Conservation (phyloP, 2,888 invertebrate genomes). For the Phaonia tiefii region DNA sequence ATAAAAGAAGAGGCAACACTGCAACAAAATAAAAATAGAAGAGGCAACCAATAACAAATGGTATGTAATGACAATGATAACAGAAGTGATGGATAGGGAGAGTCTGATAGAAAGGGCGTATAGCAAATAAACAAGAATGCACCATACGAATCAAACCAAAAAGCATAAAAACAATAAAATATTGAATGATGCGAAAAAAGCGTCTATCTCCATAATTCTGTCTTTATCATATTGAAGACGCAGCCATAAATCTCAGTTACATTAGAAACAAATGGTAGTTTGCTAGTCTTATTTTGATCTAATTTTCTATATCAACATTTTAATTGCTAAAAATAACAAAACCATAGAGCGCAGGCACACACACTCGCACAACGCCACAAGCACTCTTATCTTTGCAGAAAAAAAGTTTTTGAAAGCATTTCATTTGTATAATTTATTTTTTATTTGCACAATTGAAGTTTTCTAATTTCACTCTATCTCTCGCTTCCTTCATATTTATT, state of each 20-base stretch:
- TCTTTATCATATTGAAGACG: no score
- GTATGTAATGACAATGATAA: background rate
- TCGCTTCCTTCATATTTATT: background rate
- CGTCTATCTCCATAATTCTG: no score
- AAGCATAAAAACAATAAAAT: no score
- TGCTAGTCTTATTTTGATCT: no score
- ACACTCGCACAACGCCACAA: background rate
- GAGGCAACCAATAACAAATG: background rate
- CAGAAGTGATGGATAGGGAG: slow-evolving; percentile 8
- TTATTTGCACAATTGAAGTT: no score
- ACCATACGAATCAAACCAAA: background rate
- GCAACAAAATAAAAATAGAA: slow-evolving; percentile 17
- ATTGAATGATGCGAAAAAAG: no score
- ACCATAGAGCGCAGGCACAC: background rate
- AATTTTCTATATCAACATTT: no score
- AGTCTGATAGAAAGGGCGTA: slow-evolving; percentile 63
- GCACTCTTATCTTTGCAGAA: background rate
- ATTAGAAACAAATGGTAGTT: no score
- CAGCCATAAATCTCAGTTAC: no score
- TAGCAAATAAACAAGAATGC: slow-evolving; percentile 10
- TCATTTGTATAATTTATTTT: no score
- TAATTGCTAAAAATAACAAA: background rate
- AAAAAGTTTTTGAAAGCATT: background rate
- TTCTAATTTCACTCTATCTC: no score
- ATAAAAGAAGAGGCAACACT: background rate